Evolutionary conservation across 2,113 vertebrate genomes (phyloP).

Genomic region (Gymnogyps californianus): DNA sequence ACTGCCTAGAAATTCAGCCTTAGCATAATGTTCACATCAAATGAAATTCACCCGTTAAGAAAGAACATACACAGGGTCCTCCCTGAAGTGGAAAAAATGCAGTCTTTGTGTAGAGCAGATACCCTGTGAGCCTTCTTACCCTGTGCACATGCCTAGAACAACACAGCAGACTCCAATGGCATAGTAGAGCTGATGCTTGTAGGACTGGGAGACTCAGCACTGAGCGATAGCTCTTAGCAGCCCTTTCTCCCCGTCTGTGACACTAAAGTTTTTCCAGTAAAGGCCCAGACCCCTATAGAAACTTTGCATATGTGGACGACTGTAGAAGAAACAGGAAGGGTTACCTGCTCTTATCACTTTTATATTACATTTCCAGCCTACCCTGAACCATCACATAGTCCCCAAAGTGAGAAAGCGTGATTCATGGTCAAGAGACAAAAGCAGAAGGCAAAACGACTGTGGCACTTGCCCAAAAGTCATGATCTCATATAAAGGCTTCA

Average conservation of each 20-base stretch:
- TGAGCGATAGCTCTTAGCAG: neutral
- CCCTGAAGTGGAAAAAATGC: conserved; percentile 2
- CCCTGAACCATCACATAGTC: neutral
- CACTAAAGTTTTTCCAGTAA: neutral
- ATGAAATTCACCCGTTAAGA: conserved; percentile 23
- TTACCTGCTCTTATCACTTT: neutral
- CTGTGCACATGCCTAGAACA: neutral
- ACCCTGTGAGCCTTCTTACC: neutral
- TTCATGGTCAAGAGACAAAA: neutral
- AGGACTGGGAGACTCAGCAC: neutral
- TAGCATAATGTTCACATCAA: conserved; percentile 53
- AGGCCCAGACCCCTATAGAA: neutral
- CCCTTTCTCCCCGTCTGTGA: neutral
- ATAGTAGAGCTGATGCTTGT: neutral
- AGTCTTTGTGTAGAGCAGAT: neutral
- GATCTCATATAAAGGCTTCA: neutral
- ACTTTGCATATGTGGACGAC: rapidly evolving
- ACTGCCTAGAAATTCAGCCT: conserved; percentile 28
- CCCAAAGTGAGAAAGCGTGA: neutral
- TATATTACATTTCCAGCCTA: neutral
- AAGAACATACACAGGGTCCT: neutral
- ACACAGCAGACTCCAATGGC: neutral
- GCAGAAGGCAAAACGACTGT: neutral
- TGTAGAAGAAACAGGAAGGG: neutral
- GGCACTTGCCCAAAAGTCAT: neutral